Evolutionary conservation across 2,888 invertebrate species (phyloP).

Genomic region (Cetonia aurata): DNA sequence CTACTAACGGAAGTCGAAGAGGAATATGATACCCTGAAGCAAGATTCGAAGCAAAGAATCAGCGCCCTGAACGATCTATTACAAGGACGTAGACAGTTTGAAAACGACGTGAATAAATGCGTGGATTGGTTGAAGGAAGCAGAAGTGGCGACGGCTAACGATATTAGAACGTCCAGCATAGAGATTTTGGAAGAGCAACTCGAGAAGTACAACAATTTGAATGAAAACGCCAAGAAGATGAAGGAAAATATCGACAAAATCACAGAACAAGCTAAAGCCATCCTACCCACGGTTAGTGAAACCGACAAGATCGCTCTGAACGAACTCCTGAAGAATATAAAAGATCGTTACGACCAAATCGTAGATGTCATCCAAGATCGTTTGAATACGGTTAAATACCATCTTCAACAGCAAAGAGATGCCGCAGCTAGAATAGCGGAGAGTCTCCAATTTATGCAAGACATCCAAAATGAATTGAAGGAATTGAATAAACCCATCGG

Average conservation of each 20-base stretch:
- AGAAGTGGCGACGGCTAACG: conserved; percentile 86
- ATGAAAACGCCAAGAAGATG: conserved; percentile 79
- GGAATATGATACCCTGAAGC: conserved; percentile 79
- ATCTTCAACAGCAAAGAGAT: conserved; percentile 85
- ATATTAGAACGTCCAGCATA: conserved; percentile 83
- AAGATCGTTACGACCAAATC: conserved; percentile 82
- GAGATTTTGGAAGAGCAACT: conserved; percentile 90
- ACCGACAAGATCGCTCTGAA: conserved; percentile 87
- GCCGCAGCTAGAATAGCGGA: conserved; percentile 85
- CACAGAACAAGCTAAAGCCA: conserved; percentile 82
- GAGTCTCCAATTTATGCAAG: conserved; percentile 82
- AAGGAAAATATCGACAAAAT: conserved; percentile 81
- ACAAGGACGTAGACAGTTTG: conserved; percentile 84
- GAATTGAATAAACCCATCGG: conserved; percentile 89
- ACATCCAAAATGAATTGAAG: conserved; percentile 86
- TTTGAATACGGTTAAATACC: conserved; percentile 78
- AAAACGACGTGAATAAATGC: conserved; percentile 83
- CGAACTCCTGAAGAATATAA: conserved; percentile 82
- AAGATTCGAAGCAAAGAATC: conserved; percentile 80
- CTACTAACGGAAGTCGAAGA: conserved; percentile 77
- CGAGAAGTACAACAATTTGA: conserved; percentile 85
- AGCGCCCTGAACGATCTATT: conserved; percentile 79
- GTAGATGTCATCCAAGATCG: conserved; percentile 82
- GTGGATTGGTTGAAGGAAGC: conserved; percentile 92
- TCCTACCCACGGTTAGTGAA: conserved; percentile 84